Evolutionary conservation across 1,140 invertebrate genomes (phyloP), one percentile per base, ranked within the genome.

Genomic region (Papilio xuthus): DNA sequence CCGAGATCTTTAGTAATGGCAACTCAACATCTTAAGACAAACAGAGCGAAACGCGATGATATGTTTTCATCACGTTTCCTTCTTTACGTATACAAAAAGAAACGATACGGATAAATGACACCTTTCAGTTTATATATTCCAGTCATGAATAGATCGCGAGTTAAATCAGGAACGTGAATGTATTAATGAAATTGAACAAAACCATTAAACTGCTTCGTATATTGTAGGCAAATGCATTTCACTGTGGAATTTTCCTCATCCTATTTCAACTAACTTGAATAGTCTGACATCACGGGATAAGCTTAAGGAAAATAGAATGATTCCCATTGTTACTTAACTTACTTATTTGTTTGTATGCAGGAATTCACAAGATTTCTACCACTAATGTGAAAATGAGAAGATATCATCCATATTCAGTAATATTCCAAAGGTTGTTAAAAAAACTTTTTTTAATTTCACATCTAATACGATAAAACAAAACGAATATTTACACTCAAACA

Each of bases 111-210:
- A 75, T 20, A 23, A 47, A 47, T 50, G 28, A 32, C 74, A 76
- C 41, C 53, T 76, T 75, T 41, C n/a, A 76, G 20, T 42, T 60
- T 76, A 41, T 42, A 41, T 63, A 63, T 47, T 47, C 53, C 13
- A 18, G 32, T 50, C 72, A 53, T 53, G 72, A 18, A 10, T 32
- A 74, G 28, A 75, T 37, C 20, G 20, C 71, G 44, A 50, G 23
- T 73, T 47, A 73, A 26, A 47, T 28, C 71, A 47, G 23, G 41
- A 60, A 75, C 73, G 73, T 75, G 73, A 75, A 75, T 13, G 50
- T 28, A 75, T 53, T 75, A 32, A 75, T 75, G 26, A 18, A 67
- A 67, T 67, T 41, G 28, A 75, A 53, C 44, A n/a, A 37, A n/a
- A 75, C 47, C n/a, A 74, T 74, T 53, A 50, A n/a, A 47, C 47